phyloP scores from a whole-genome alignment of 2,797 vertebrate species.

The Myioborus miniatus region DNA sequence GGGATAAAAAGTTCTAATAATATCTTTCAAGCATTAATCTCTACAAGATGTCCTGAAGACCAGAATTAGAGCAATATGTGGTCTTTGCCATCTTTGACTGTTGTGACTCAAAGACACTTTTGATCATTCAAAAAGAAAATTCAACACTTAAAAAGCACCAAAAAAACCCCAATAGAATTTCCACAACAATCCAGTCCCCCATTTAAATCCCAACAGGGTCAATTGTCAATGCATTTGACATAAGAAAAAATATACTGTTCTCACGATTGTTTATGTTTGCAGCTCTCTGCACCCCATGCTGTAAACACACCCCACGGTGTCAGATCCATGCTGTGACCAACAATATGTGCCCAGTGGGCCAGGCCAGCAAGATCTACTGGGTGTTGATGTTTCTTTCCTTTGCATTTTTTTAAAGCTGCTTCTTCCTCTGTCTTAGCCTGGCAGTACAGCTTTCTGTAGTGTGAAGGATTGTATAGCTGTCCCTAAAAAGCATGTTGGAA shows the following conservation, averaged over 20 bases:
- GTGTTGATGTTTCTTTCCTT: background rate
- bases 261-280: slow-evolving; percentile 40
- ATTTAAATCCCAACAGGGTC: slow-evolving; percentile 26
- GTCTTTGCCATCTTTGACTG: slow-evolving; percentile 52
- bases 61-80: slow-evolving; percentile 59
- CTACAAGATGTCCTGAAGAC: slow-evolving; percentile 49
- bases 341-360: slow-evolving; percentile 44
- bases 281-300: background rate
- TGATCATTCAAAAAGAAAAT: slow-evolving; percentile 59
- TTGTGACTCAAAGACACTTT: slow-evolving; percentile 50
- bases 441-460: background rate
- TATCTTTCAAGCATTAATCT: slow-evolving; percentile 59
- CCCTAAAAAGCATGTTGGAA: background rate
- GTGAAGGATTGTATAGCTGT: background rate
- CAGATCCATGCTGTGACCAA: slow-evolving; percentile 50
- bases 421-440: background rate
- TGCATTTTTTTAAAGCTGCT: background rate
- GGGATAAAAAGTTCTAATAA: slow-evolving; percentile 56
- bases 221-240: slow-evolving; percentile 26
- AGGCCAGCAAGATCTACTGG: background rate
- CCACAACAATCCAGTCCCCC: slow-evolving; percentile 30
- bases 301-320: background rate
- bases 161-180: slow-evolving; percentile 2
- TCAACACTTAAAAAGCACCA: background rate
- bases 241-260: slow-evolving; percentile 4